Base-by-base conservation (phyloP, 1,140 invertebrate genomes). In the Pogonomyrmex californicus region DNA sequence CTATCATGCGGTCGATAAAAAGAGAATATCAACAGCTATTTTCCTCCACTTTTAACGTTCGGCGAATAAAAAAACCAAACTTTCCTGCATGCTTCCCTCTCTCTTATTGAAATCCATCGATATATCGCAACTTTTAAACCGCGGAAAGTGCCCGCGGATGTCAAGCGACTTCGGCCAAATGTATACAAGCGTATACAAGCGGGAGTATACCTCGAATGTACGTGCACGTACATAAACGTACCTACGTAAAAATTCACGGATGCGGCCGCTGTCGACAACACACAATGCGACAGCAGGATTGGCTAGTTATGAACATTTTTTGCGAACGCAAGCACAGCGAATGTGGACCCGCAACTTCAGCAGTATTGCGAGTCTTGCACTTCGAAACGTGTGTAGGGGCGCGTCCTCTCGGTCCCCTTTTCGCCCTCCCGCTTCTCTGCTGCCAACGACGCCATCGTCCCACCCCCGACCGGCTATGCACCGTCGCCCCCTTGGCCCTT, bases 291-390 rank as follows among this genome's bases (percentile, higher is more conserved):
- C 75, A 65, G 56, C 10, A 75, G 56, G 70, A 91, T 91, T 76
- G 89, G 87, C 89, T 86, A 88, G 91, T 92, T 93, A 92, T 93
- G 89, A 92, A 87, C 66, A 88, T 93, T 92, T 93, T 93, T 91
- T 86, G 92, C 90, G n/a, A 62, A 91, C 86, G 85, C 79, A 77
- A 83, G 91, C 87, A 51, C 36, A 78, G 81, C 60, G 58, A 86
- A 63, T 51, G 63, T 56, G 47, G 77, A 87, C 78, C 73, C 36
- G 90, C 88, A 88, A 87, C 85, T 90, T 92, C 90, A 88, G 90
- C 86, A 68, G 88, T 90, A 92, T 91, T 88, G 78, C 83, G 68
- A 51, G 33, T 78, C 79, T n/a, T 85, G 86, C 81, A 86, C 56
- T 73, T 83, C 62, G 65, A 91, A 91, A 91, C 60, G 81, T 79